These are phyloP conservation scores for Tetrax tetrax DNA, from an alignment of 2,113 vertebrate genomes.

Conservation along the genomic window DNA sequence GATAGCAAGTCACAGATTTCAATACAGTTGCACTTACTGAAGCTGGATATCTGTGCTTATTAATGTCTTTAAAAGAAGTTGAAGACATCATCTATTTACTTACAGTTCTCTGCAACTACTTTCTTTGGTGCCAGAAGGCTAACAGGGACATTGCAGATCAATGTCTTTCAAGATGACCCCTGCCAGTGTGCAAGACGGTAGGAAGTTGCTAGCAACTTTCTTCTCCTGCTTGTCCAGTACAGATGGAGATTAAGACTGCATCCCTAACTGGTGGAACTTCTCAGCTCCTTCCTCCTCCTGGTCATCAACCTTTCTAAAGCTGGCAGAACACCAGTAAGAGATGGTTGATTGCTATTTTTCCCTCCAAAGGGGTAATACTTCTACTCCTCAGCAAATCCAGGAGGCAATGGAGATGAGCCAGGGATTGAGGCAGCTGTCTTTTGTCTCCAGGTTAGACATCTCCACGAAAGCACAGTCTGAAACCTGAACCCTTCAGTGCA, in stretches of 20 bases:
- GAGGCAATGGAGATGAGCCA: background rate
- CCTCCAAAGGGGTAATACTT: background rate
- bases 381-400: background rate
- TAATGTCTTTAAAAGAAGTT: background rate
- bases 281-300: accelerated
- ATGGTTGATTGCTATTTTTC: background rate
- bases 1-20: background rate
- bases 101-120: background rate
- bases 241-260: background rate
- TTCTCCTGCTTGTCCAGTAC: background rate
- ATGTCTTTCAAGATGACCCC: background rate
- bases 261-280: background rate
- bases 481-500: background rate
- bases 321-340: background rate
- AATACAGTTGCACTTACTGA: background rate
- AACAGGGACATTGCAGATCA: background rate
- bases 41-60: background rate
- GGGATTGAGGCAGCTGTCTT: accelerated
- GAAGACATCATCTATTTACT: background rate
- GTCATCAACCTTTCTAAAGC: background rate
- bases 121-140: background rate
- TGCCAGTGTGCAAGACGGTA: background rate
- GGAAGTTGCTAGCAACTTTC: background rate
- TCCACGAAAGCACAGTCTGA: background rate
- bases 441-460: background rate